Evolutionary conservation across 2,888 invertebrate species (phyloP), one percentile per base, ranked within the genome.

Genomic region (Calameuta filiformis): DNA sequence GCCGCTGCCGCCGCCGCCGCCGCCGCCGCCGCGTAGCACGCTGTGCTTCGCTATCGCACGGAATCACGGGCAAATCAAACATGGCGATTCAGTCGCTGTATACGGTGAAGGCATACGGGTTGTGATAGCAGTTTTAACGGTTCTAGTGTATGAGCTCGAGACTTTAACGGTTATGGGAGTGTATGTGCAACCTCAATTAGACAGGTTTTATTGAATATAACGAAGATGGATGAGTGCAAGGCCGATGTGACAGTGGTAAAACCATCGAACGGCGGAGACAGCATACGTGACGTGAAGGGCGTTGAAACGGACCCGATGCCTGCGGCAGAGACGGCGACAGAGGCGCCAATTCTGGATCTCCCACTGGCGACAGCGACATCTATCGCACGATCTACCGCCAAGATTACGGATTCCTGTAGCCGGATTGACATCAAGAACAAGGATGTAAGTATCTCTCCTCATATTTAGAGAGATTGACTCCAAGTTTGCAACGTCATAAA

Each of bases 101-200:
- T 89, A 90, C 89, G 86, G 88, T 86, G 83, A 84, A 85, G 83
- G 85, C 85, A 87, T 86, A 87, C 85, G 84, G 85, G 83, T 88
- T 80, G 84, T 86, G 81, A 84, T 80, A 77, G 73, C 79, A 76
- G 78, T 76, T 83, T 81, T 77, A 77, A 83, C 81, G 79, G 75
- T 84, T 81, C 80, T 77, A 79, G 76, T 84, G 80, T 79, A 81
- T 81, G 79, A 84, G 80, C 69, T 79, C 74, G 81, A 82, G 76
- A 80, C 83, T 83, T 83, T 94, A 94, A 94, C 94, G 94, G 94
- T 93, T 76, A 80, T 83, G 83, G 40, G 6, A 87, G 87, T 85
- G 87, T 75, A 85, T 86, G 88, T 89, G 88, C 86, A 83, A 84
- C 83, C 79, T 83, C 80, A 75, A 84, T 88, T 82, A 84, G 84